These are phyloP conservation scores for Steinernema hermaphroditum DNA, from an alignment of 2,888 invertebrate genomes.

Conservation along the genomic window DNA sequence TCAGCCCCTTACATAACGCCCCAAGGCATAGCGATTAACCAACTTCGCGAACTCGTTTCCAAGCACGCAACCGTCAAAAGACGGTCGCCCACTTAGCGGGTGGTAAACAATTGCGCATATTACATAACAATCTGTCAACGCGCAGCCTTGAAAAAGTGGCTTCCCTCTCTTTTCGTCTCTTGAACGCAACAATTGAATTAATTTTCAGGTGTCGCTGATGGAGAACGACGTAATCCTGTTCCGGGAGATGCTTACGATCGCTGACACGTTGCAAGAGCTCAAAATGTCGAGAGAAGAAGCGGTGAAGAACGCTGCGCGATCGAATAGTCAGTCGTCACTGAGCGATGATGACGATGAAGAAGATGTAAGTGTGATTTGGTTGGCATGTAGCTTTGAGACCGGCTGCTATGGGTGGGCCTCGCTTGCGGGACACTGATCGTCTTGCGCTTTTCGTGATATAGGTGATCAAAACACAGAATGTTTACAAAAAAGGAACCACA, in stretches of 20 bases:
- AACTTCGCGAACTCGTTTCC: slow-evolving; percentile 1
- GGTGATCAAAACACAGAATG: slow-evolving; percentile 14
- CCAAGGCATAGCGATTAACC: background rate
- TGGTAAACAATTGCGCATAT: background rate
- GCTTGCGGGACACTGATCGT: no score
- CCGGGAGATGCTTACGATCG: slow-evolving; percentile 61
- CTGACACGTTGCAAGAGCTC: slow-evolving; percentile 50
- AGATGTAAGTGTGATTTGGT: slow-evolving; percentile 32
- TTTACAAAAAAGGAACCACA: no score
- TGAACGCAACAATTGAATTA: background rate
- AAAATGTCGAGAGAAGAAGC: slow-evolving; percentile 30
- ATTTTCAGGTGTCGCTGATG: slow-evolving; percentile 64
- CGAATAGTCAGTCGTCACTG: slow-evolving; percentile 20
- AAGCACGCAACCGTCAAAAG: slow-evolving; percentile 1
- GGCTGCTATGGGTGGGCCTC: no score
- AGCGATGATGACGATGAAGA: slow-evolving; percentile 36
- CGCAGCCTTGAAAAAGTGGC: background rate
- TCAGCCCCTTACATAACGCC: background rate
- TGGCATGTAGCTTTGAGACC: no score
- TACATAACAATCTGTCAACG: background rate
- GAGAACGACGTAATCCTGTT: slow-evolving; percentile 65
- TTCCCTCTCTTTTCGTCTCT: no score
- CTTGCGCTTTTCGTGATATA: slow-evolving; percentile 22
- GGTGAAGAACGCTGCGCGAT: slow-evolving; percentile 2
- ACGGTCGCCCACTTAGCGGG: background rate